Percentiles rank a stretch among this genome's conserved stretches.
These are phyloP conservation scores for Dicranocentrus wangi DNA, from an alignment of 2,888 invertebrate genomes.

Conservation along the genomic window DNA sequence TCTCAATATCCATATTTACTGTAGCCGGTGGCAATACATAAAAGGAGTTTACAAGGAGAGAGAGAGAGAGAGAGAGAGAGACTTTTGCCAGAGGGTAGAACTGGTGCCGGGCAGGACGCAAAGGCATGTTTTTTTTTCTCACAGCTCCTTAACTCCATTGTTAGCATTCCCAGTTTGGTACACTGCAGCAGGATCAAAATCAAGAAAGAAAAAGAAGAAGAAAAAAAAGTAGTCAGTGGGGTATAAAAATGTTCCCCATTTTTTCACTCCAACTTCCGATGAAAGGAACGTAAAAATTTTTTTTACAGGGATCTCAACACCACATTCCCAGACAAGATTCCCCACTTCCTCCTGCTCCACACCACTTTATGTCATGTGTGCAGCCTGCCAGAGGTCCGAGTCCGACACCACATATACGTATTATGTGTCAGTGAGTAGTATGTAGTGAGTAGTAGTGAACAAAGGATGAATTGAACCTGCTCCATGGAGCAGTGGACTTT, in stretches of 20 bases:
- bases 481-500: neutral
- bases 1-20: constrained; percentile 40
- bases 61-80: neutral
- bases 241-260: constrained; percentile 4
- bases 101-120: constrained; percentile 50
- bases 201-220: neutral
- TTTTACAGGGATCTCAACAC: neutral
- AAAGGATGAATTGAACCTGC: constrained; percentile 27
- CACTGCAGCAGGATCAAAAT: too few relatives aligned
- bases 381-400: too few relatives aligned
- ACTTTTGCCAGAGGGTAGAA: constrained; percentile 48
- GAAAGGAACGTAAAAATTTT: constrained; percentile 7
- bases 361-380: too few relatives aligned
- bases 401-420: too few relatives aligned
- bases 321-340: constrained; percentile 22
- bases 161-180: too few relatives aligned
- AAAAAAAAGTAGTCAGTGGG: neutral
- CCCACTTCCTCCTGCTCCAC: constrained; percentile 18
- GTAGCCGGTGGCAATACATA: constrained; percentile 40
- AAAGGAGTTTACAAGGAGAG: constrained; percentile 18
- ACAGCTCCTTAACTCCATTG: neutral
- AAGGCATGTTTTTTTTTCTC: constrained; percentile 38
- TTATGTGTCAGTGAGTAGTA: too few relatives aligned
- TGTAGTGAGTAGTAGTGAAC: neutral
- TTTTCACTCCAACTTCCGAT: constrained; percentile 33